Evolutionary conservation across 2,797 vertebrate species (phyloP).

Genomic region (Accipiter superciliosus): DNA sequence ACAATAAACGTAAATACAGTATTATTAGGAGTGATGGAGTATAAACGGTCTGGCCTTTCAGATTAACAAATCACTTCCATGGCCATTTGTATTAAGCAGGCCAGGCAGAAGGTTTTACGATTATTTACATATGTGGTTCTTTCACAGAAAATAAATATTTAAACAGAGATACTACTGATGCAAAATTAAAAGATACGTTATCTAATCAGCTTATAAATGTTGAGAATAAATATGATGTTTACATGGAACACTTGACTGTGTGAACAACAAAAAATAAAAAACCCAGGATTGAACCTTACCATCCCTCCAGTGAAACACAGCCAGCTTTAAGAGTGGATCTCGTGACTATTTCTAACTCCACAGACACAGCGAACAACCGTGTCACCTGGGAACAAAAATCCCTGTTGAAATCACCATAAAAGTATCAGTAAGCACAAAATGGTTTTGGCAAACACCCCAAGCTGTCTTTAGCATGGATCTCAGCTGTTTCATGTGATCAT

Average conservation of each 20-base stretch:
- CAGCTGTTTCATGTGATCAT: not conserved
- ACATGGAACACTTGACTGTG: not conserved
- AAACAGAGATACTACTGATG: not conserved
- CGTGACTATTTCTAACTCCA: not conserved
- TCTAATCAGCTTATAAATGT: not conserved
- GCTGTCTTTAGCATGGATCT: not conserved
- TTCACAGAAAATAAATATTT: not conserved
- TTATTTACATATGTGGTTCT: rapidly evolving
- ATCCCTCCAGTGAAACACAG: not conserved
- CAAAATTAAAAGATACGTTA: not conserved
- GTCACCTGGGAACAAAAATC: not conserved
- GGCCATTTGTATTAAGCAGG: not conserved
- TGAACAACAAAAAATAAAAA: not conserved
- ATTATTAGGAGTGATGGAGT: not conserved
- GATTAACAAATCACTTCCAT: not conserved
- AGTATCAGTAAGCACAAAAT: not conserved
- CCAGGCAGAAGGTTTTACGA: not conserved
- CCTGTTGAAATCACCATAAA: not conserved
- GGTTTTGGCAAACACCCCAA: not conserved
- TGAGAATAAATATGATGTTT: not conserved
- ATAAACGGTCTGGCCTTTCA: not conserved
- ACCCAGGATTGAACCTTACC: not conserved
- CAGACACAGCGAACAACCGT: not conserved
- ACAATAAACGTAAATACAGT: not conserved
- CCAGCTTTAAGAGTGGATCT: not conserved